Evolutionary conservation across 2,797 vertebrate species (phyloP).

Genomic region (Falco peregrinus): DNA sequence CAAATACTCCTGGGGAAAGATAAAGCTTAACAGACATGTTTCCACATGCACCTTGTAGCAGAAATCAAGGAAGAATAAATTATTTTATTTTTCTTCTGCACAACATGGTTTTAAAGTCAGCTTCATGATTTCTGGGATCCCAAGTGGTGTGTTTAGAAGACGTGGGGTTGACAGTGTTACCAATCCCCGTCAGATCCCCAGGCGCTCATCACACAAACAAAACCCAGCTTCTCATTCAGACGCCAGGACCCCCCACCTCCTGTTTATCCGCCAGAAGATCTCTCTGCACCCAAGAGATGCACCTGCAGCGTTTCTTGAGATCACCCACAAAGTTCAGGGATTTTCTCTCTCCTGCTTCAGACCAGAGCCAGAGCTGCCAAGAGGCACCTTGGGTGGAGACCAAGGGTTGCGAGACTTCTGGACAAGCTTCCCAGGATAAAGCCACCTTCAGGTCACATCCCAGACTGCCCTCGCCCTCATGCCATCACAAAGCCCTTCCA

Average conservation of each 20-base stretch:
- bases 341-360: not conserved
- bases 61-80: not conserved
- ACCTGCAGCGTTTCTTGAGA: not conserved
- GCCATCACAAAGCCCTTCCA: not conserved
- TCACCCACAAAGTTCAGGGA: not conserved
- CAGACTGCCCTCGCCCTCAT: not conserved
- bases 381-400: not conserved
- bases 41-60: not conserved
- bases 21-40: not conserved
- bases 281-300: not conserved
- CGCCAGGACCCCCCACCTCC: not conserved
- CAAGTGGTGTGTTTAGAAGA: not conserved
- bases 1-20: not conserved
- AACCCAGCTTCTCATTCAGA: not conserved
- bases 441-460: not conserved
- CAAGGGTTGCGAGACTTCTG: not conserved
- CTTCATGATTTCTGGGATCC: not conserved
- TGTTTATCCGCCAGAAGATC: not conserved
- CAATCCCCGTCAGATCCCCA: not conserved
- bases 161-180: accelerated
- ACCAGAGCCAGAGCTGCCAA: not conserved
- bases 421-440: not conserved
- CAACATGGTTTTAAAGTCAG: not conserved
- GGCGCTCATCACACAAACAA: not conserved
- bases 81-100: not conserved